Percentiles rank a stretch among this genome's conserved stretches.
These are phyloP conservation scores for Heliconius hermathena DNA, from an alignment of 1,140 invertebrate genomes.

Conservation along the genomic window DNA sequence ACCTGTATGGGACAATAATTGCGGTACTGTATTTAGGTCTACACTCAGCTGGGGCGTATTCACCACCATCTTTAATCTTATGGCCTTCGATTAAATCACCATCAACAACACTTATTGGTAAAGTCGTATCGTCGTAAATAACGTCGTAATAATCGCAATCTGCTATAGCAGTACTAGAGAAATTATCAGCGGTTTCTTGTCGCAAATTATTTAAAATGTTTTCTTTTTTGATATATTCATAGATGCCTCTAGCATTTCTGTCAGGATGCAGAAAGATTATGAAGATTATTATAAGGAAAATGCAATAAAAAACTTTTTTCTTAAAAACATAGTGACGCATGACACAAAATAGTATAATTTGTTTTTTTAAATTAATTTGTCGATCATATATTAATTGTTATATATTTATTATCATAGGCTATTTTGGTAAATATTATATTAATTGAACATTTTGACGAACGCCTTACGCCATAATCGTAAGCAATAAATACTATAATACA, in stretches of 20 bases:
- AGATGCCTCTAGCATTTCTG: conserved; percentile 54
- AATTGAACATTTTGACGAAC: neutral
- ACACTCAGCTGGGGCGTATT: conserved; percentile 64
- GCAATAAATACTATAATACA: neutral
- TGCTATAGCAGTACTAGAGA: conserved; percentile 55
- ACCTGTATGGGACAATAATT: conserved; percentile 77
- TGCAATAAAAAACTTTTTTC: conserved; percentile 61
- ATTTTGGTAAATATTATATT: neutral
- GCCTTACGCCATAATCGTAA: neutral
- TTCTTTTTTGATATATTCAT: conserved; percentile 64
- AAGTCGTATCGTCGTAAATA: conserved; percentile 56
- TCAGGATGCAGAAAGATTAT: conserved; percentile 64
- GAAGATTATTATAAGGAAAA: conserved; percentile 47
- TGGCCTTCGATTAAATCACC: conserved; percentile 65
- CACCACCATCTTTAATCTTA: conserved; percentile 68
- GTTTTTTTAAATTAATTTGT: neutral
- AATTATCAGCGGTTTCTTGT: conserved; percentile 57
- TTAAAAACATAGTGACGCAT: conserved; percentile 50
- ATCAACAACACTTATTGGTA: conserved; percentile 58
- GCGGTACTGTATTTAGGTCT: conserved; percentile 75
- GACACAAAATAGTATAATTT: conserved; percentile 13
- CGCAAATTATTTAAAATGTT: conserved; percentile 59
- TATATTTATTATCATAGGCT: neutral
- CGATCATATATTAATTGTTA: neutral
- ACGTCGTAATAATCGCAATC: conserved; percentile 70